These are phyloP conservation scores for Drosophila lacteicornis DNA, from an alignment of 1,140 invertebrate species.

Conservation along the genomic window DNA sequence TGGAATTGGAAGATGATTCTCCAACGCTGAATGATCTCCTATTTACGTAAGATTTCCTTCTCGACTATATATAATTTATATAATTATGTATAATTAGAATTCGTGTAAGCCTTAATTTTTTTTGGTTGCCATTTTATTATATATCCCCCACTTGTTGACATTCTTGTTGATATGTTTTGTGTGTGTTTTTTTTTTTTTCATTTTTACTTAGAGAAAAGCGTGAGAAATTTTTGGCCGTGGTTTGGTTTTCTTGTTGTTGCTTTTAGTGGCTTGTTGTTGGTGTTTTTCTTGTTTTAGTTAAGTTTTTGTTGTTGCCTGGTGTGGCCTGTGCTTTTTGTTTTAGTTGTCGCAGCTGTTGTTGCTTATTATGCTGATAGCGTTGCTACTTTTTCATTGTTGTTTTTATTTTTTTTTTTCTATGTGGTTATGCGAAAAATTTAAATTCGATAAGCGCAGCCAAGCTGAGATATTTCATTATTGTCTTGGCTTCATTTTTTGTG, in stretches of 20 bases:
- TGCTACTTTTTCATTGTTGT: conserved; percentile 50
- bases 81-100: background rate
- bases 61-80: too few species aligned
- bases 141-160: conserved; percentile 28
- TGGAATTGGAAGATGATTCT: background rate
- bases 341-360: conserved; percentile 54
- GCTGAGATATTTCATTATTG: conserved; percentile 43
- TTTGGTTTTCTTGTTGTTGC: conserved; percentile 61
- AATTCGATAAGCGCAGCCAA: conserved; percentile 68
- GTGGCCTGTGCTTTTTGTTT: conserved; percentile 46
- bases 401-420: conserved; percentile 32
- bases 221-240: conserved; percentile 80
- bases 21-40: background rate
- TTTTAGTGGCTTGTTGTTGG: conserved; percentile 17
- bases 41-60: background rate
- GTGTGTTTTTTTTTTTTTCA: conserved; percentile 22
- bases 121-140: conserved; percentile 1
- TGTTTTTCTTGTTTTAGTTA: conserved; percentile 59
- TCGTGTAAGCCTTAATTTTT: background rate
- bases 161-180: conserved; percentile 31
- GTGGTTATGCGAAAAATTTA: conserved; percentile 66
- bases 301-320: conserved; percentile 42
- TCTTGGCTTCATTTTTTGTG: conserved; percentile 31
- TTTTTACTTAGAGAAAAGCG: conserved; percentile 69
- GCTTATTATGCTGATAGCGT: conserved; percentile 79